Evolutionary conservation across 2,888 invertebrate species (phyloP).

Genomic region (Abscondita cerata): DNA sequence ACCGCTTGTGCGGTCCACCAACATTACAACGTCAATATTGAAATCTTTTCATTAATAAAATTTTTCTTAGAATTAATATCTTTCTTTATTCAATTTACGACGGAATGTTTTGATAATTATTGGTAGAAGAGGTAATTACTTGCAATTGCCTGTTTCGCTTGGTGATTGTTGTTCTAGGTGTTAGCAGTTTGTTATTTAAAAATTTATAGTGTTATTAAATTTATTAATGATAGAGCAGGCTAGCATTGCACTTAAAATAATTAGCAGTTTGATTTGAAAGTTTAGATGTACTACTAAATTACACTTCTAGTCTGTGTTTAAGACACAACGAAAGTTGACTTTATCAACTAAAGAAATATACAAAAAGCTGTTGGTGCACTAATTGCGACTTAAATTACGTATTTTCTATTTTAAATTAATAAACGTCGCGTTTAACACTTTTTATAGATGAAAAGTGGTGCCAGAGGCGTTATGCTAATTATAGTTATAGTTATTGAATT

Average conservation of each 20-base stretch:
- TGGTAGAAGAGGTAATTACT: constrained; percentile 7
- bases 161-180: constrained; percentile 14
- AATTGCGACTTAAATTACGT: too few relatives aligned
- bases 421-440: too few relatives aligned
- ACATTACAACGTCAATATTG: constrained; percentile 2
- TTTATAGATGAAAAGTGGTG: too few relatives aligned
- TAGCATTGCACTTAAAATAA: constrained; percentile 24
- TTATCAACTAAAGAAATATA: too few relatives aligned
- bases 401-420: too few relatives aligned
- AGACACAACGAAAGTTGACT: too few relatives aligned
- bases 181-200: constrained; percentile 19
- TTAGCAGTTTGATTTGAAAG: constrained; percentile 16
- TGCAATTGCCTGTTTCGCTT: constrained; percentile 8
- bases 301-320: not conserved
- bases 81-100: not conserved
- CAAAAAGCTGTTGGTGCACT: too few relatives aligned
- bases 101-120: not conserved
- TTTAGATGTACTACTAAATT: constrained; percentile 3
- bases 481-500: too few relatives aligned
- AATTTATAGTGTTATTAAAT: constrained; percentile 20
- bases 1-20: constrained; percentile 9
- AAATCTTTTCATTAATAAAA: constrained; percentile 11
- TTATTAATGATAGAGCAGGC: constrained; percentile 21
- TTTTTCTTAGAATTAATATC: constrained; percentile 6
- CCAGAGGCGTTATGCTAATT: too few relatives aligned